Conservation (phyloP, 2,113 vertebrate genomes). For the Callopanchax toddi region DNA sequence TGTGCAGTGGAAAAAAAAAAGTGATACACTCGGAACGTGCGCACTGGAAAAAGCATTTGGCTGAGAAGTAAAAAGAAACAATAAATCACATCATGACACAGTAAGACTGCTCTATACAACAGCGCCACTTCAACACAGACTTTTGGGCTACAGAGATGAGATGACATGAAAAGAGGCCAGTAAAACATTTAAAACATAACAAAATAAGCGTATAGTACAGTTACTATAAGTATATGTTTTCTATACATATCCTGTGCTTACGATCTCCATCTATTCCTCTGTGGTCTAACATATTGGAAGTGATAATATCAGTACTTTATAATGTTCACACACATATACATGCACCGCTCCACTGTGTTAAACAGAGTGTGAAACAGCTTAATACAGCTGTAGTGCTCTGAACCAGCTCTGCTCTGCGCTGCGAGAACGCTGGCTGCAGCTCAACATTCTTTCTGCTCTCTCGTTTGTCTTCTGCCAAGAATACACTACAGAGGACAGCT, state of each 20-base stretch:
- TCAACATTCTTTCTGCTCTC: conserved; percentile 71
- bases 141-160: no score
- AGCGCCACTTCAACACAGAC: not conserved
- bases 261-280: conserved; percentile 6
- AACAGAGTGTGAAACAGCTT: conserved; percentile 61
- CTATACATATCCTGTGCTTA: not conserved
- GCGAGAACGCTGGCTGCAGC: conserved; percentile 68
- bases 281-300: conserved; percentile 26
- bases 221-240: not conserved
- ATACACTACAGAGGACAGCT: conserved; percentile 54
- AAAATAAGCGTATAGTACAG: no score
- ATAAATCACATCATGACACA: conserved; percentile 33
- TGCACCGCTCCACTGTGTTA: conserved; percentile 20
- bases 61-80: conserved; percentile 13
- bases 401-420: conserved; percentile 59
- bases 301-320: conserved; percentile 7
- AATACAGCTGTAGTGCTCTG: conserved; percentile 60
- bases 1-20: conserved; percentile 19
- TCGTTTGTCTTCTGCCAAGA: conserved; percentile 55
- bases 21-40: conserved; percentile 9
- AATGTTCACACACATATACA: not conserved
- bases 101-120: conserved; percentile 7
- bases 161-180: no score
- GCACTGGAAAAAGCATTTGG: conserved; percentile 32
- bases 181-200: no score